Base-by-base conservation (phyloP, 2,888 invertebrate genomes). In the Dichetophora obliterata region DNA sequence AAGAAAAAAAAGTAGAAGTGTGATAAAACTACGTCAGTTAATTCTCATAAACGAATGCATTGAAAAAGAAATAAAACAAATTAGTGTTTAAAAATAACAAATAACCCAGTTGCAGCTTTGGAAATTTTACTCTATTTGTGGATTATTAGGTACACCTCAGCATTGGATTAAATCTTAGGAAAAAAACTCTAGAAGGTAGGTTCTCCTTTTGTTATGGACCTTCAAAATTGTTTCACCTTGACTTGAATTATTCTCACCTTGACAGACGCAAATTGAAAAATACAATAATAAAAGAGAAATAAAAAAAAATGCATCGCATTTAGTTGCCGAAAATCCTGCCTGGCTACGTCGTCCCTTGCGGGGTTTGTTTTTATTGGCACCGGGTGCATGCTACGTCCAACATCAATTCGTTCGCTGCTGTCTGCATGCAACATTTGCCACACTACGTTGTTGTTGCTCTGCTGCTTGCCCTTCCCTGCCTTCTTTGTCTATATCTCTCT, bases 121-220 rank as follows among this genome's bases (percentile, higher is more conserved):
- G 6, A 14, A 34, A 2, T 27, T 16, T n/a, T 11, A 14, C 11
- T n/a, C 31, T 70, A 31, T 31, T 24, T 54, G 52, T 70, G 70
- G 70, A 70, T 70, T 70, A 71, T 71, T 59, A 71, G 57, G 37
- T 57, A 59, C 71, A 9, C 71, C 37, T 19, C 66, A 43, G 22
- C 34, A 71, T 71, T 71, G 70, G 70, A 70, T 52, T 57, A 37
- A 71, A 19, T 37, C 16, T 8, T 31, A 31, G 11, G 9, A 31
- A 57, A 19, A n/a, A n/a, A 24, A 22, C 31, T 34, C 27, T 22
- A 5, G 14, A 19, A 71, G 71, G 71, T 71, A 57, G 8, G 70
- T 71, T n/a, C 16, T 31, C 8, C 43, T 63, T 11, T 14, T 16
- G 2, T 14, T 31, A 24, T 31, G n/a, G 22, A 27, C 43, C 34